Evolutionary conservation across 1,140 invertebrate species (phyloP), one percentile per base, ranked within the genome.

Genomic region (Schlechtendalia chinensis): DNA sequence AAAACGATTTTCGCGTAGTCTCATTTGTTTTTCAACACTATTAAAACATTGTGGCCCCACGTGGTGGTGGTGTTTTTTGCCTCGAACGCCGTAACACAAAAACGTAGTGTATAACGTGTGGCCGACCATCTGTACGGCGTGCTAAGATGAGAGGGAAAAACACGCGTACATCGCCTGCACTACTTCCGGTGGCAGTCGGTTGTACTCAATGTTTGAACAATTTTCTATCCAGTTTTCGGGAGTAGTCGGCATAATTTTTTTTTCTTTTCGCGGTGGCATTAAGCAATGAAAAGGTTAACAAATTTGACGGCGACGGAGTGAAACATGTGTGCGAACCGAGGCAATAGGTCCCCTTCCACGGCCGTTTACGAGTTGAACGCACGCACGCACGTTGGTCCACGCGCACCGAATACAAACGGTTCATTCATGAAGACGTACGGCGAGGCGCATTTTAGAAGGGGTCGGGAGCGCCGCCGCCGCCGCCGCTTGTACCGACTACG

Each of bases 381-480:
- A 54, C 45, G 24, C 22, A 69, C 67, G 47, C 67, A 71, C 47
- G 47, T 17, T 14, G 22, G 22, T 29, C 27, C n/a, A n/a, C 4
- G n/a, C 29, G 10, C 27, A 65, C 29, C 72, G 29, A 17, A 45
- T 77, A 75, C 69, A 54, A 54, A 17, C 58, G 45, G 39, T 79
- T 79, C 75, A 79, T 79, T 79, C 75, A 79, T 79, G 39, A 79
- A 39, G 39, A 79, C 22, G 4, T 63, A 59, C 32, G 54, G 61
- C 47, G 75, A 47, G 39, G 39, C 32, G 75, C 24, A 32, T 79
- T 63, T 61, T 79, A 79, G 75, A 79, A 79, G 75, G 75, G 75
- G 75, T 77, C 75, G 61, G 75, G 75, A 79, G 39, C 75, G 39
- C 56, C 47, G 45, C n/a, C 65, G 53, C 54, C 65, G 45, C 14